A percentile compares a stretch with the other conserved stretches of the same genome.
These are phyloP conservation scores for Tolmerus cingulatus DNA, from an alignment of 2,888 invertebrate species.

Conservation along the genomic window DNA sequence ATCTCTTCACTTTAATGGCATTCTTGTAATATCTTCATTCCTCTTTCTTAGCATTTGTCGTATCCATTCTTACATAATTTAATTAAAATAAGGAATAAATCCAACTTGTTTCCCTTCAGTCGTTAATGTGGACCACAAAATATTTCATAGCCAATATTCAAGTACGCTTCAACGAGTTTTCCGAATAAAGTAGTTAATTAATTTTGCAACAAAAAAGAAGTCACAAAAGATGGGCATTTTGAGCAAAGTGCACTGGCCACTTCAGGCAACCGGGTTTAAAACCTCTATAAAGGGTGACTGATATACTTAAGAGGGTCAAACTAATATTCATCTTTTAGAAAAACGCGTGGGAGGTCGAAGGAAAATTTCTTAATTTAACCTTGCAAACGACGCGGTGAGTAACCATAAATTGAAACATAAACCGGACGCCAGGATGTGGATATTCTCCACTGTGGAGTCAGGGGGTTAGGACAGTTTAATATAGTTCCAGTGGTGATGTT, in stretches of 20 bases:
- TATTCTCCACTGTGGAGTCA: conserved; percentile 1
- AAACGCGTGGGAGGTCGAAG: conserved; percentile 8
- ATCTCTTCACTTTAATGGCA: background rate
- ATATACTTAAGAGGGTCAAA: background rate
- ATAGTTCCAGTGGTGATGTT: conserved; percentile 41
- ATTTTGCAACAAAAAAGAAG: background rate
- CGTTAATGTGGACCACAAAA: background rate
- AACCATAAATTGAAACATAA: conserved; percentile 39
- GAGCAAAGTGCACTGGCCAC: background rate
- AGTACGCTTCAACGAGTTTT: background rate
- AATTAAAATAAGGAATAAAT: background rate
- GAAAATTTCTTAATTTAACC: conserved; percentile 40
- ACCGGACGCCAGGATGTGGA: conserved; percentile 20
- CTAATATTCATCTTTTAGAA: background rate
- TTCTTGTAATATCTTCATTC: background rate
- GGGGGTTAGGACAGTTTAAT: conserved; percentile 31
- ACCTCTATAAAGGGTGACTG: background rate
- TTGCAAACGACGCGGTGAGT: conserved; percentile 2
- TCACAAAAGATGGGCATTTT: background rate
- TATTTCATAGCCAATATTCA: background rate
- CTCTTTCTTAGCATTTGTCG: background rate
- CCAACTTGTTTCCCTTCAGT: background rate
- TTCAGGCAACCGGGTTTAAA: background rate
- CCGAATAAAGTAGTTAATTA: background rate
- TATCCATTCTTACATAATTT: background rate